A percentile compares a stretch with the other conserved stretches of the same genome.
Evolutionary conservation across 2,888 invertebrate genomes (phyloP).

Genomic region (Ophion costatus): DNA sequence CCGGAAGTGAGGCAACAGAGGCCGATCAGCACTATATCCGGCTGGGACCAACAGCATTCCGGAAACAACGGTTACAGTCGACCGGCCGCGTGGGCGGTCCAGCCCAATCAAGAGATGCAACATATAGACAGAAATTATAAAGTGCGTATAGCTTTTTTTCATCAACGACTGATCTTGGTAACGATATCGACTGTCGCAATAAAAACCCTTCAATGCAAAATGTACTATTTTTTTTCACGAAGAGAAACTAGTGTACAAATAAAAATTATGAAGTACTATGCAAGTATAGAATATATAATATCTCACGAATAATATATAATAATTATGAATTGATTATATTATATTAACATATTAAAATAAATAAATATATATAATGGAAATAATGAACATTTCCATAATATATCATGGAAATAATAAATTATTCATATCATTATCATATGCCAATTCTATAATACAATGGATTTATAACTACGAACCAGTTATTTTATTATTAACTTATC

Average conservation of each 20-base stretch:
- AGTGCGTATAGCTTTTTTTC: constrained; percentile 33
- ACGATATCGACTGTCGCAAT: not conserved
- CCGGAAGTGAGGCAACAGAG: constrained; percentile 96
- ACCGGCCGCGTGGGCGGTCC: constrained; percentile 79
- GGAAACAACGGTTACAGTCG: constrained; percentile 81
- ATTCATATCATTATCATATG: too few relatives aligned
- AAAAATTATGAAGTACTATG: not conserved
- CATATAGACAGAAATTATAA: constrained; percentile 80
- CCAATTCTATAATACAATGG: too few relatives aligned
- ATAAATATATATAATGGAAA: not conserved
- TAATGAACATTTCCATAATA: not conserved
- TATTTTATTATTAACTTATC: too few relatives aligned
- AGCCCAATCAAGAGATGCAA: constrained; percentile 78
- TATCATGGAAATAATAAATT: too few relatives aligned
- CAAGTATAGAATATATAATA: too few relatives aligned
- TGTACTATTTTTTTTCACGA: not conserved
- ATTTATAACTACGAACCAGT: too few relatives aligned
- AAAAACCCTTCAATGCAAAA: not conserved
- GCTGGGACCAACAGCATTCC: constrained; percentile 91
- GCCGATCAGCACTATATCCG: constrained; percentile 98
- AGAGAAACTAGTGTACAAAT: not conserved
- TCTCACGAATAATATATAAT: too few relatives aligned
- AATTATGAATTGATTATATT: too few relatives aligned
- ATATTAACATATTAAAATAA: too few relatives aligned
- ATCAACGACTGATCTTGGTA: not conserved